These are phyloP conservation scores for Procambarus virginalis DNA, from an alignment of 1,140 invertebrate genomes.

Conservation along the genomic window DNA sequence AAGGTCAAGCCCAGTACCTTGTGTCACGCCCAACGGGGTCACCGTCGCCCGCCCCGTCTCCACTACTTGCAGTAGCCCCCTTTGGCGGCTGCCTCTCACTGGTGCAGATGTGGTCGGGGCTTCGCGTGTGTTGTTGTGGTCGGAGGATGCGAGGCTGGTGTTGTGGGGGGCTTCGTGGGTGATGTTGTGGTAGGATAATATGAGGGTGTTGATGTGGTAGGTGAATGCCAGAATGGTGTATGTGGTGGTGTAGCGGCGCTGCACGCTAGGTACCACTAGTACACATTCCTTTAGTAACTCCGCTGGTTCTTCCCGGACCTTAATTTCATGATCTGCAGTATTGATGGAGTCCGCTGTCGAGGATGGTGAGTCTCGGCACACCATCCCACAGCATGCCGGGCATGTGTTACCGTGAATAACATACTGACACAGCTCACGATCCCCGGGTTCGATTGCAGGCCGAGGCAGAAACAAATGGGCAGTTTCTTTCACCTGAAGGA, in stretches of 20 bases:
- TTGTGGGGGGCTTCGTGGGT: background rate
- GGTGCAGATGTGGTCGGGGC: background rate
- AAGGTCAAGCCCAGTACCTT: constrained; percentile 27
- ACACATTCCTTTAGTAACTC: too few species aligned
- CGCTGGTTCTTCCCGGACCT: too few species aligned
- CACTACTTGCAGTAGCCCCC: constrained; percentile 13
- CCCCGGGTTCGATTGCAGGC: too few species aligned
- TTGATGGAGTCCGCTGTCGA: too few species aligned
- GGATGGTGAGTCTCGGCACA: too few species aligned
- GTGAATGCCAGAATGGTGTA: background rate
- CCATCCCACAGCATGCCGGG: too few species aligned
- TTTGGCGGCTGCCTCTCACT: background rate
- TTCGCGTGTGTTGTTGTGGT: background rate
- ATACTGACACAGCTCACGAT: too few species aligned
- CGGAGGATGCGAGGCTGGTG: background rate
- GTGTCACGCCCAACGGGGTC: constrained; percentile 41
- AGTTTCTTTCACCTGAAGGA: too few species aligned
- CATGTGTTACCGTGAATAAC: too few species aligned
- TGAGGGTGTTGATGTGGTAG: background rate
- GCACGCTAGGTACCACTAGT: too few species aligned
- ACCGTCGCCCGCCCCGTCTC: background rate
- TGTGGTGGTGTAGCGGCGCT: background rate
- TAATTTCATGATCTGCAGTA: too few species aligned
- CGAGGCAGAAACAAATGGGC: too few species aligned
- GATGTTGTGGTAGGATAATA: background rate